Evolutionary conservation across 2,797 vertebrate species (phyloP), one percentile per base, ranked within the genome.

Genomic region (Rhodeus uyekii): DNA sequence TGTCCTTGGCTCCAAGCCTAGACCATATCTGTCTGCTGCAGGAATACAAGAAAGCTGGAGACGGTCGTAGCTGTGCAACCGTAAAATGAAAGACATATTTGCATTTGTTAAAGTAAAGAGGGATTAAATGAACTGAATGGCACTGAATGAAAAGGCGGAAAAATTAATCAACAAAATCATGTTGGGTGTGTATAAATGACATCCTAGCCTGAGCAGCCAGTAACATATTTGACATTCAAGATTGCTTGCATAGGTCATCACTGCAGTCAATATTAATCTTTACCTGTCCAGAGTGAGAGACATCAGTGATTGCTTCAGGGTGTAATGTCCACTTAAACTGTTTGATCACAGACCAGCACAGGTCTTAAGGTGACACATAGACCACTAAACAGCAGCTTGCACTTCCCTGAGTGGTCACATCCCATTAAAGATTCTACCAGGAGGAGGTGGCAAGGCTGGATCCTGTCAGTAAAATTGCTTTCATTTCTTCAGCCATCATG

Each of bases 261-360:
- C 87, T 87, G 88, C 87, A 85, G 90, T 85, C 84, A n/a, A 84
- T 91, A 90, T 92, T 94, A 92, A 94, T 93, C 90, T 89, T 88
- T 91, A 89, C 88, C 88, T 86, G 27, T 55, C 19, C 83, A 85
- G 85, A 85, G n/a, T 34, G 34, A 72, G 32, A 84, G 86, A 83
- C 82, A 81, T 87, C 86, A 81, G 86, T 86, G 90, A 93, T 92
- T 91, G 92, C 89, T 90, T 74, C 68, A 92, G 92, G 92, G 92
- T 92, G 93, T 90, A 92, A 94, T 93, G 93, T 93, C 90, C 90
- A 89, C 89, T 87, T 89, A 88, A 83, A 87, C 85, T 76, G 84
- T 89, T 83, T 84, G 84, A 91, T 93, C 92, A 87, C 86, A 83
- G 82, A 86, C 87, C 71, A 86, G 86, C 84, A 78, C n/a, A 84